phyloP scores from a whole-genome alignment of 1,140 invertebrate species.

The Drosophila ogumai region DNA sequence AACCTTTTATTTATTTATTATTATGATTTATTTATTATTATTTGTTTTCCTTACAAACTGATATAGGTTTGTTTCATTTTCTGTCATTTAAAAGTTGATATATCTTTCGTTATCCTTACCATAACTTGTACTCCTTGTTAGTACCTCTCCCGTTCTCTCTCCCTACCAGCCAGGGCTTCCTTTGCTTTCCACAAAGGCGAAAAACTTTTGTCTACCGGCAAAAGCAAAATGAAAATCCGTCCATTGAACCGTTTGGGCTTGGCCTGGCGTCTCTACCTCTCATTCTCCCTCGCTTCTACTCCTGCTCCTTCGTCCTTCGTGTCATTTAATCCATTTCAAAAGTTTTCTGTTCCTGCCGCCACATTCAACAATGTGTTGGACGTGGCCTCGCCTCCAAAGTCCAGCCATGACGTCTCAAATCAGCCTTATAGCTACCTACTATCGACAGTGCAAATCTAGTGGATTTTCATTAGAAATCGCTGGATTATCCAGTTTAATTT shows the following conservation, averaged over 20 bases:
- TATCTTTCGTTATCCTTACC: conserved; percentile 59
- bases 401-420: conserved; percentile 22
- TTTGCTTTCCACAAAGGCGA: conserved; percentile 19
- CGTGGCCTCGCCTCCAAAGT: conserved; percentile 30
- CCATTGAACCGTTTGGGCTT: conserved; percentile 64
- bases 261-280: neutral
- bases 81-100: conserved; percentile 61
- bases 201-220: conserved; percentile 57
- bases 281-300: neutral
- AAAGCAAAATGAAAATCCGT: conserved; percentile 64
- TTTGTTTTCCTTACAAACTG: neutral
- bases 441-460: conserved; percentile 27
- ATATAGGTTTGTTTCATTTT: conserved; percentile 22
- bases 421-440: neutral
- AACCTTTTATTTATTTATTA: neutral
- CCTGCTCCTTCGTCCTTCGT: conserved; percentile 3
- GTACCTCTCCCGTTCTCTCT: too few relatives aligned
- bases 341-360: conserved; percentile 36
- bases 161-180: neutral
- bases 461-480: conserved; percentile 29
- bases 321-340: conserved; percentile 64
- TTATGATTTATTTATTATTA: neutral
- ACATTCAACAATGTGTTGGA: conserved; percentile 42
- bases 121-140: conserved; percentile 14
- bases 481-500: conserved; percentile 35